phyloP scores from a whole-genome alignment of 2,113 vertebrate genomes.

The Muntiacus reevesi region DNA sequence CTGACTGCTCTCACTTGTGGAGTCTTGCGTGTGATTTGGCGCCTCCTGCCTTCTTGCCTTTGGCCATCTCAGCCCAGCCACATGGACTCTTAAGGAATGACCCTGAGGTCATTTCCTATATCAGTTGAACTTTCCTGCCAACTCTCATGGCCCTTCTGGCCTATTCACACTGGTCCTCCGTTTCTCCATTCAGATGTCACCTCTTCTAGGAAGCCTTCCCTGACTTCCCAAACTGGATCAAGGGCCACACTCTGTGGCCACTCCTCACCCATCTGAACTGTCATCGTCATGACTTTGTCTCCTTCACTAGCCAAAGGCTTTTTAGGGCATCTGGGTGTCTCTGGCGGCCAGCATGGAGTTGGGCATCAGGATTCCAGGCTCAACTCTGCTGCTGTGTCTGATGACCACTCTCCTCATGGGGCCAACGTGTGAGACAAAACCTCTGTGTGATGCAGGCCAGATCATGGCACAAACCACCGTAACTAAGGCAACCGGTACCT shows the following conservation, averaged over 20 bases:
- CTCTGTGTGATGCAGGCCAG: neutral
- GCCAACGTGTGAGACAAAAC: neutral
- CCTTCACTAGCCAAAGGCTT: neutral
- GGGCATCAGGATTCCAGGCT: neutral
- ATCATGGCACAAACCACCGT: fast-evolving
- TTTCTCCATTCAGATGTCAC: neutral
- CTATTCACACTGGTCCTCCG: neutral
- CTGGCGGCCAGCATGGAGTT: neutral
- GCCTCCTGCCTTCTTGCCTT: neutral
- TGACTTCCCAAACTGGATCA: neutral
- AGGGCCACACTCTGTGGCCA: no score
- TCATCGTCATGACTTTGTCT: neutral
- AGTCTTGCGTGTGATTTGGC: neutral
- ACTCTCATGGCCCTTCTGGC: neutral
- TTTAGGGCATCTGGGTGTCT: neutral
- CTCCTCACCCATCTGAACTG: neutral
- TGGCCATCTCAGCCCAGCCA: neutral
- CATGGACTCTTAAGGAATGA: no score
- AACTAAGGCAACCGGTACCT: fast-evolving
- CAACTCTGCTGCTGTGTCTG: neutral
- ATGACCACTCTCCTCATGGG: neutral
- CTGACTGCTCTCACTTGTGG: no score
- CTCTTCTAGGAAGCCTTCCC: neutral
- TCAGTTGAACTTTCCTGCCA: neutral
- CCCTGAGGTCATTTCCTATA: fast-evolving